These are phyloP conservation scores for Trigoniulus corallinus DNA, from an alignment of 1,140 invertebrate species.

Conservation along the genomic window DNA sequence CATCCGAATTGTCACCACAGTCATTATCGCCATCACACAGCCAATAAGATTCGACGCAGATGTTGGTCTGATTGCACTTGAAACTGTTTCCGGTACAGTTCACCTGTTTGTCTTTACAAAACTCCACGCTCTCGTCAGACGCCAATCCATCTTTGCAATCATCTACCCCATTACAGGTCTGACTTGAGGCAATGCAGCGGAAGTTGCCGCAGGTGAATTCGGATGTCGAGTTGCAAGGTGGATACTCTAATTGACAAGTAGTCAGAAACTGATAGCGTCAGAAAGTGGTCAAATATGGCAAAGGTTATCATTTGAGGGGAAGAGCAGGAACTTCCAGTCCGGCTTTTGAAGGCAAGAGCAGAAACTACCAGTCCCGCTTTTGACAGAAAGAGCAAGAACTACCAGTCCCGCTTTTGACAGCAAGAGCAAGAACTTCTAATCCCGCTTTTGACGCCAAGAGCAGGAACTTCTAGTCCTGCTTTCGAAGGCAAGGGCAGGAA, in stretches of 20 bases:
- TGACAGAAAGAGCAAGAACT: no score
- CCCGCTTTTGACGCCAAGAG: no score
- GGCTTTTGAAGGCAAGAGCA: no score
- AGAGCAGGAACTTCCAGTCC: no score
- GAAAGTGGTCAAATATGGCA: no score
- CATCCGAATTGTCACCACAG: constrained; percentile 90
- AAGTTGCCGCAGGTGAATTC: constrained; percentile 88
- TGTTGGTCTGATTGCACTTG: constrained; percentile 83
- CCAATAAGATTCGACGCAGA: constrained; percentile 90
- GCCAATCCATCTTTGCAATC: constrained; percentile 87
- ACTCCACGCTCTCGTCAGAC: constrained; percentile 72
- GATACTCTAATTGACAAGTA: constrained; percentile 38
- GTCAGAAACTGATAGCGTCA: background rate
- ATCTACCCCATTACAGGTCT: constrained; percentile 82
- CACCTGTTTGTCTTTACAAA: constrained; percentile 60
- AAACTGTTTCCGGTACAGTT: constrained; percentile 73
- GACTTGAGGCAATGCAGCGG: constrained; percentile 63
- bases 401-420: no score
- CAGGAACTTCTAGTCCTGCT: no score
- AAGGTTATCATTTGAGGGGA: no score
- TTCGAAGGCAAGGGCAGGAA: no score
- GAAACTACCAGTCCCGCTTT: no score
- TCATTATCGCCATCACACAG: constrained; percentile 87
- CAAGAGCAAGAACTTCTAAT: no score
- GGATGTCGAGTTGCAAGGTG: constrained; percentile 60